Base-by-base conservation (phyloP, 2,797 vertebrate genomes). In the Meda fulgida region DNA sequence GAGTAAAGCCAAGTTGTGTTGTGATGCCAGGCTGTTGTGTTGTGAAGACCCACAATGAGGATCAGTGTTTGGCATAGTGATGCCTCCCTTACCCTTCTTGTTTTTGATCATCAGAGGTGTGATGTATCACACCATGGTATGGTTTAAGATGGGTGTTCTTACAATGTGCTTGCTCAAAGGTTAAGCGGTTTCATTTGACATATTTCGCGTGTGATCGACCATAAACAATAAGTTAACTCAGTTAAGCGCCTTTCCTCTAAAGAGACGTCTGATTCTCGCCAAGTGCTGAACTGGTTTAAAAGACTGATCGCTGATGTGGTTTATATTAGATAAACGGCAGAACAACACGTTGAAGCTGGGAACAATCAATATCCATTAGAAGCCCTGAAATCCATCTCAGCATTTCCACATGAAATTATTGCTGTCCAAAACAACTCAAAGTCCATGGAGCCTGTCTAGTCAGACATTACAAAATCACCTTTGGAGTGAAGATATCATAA, bases 11-110 rank as follows among this genome's bases (percentile, higher is more conserved):
- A 63, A 46, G 60, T 34, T 82, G 89, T 85, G 89, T 85, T 69
- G 86, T 86, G 83, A 87, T 88, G 89, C 83, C 88, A 90, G 86
- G 87, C 86, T 85, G 85, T 86, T 84, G 46, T 34, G 51, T 79
- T 89, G 90, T 90, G 84, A 81, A 91, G 76, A 26, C 26, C 55
- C 75, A 90, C 72, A 83, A 79, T 85, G 72, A 86, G 58, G 73
- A 69, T 87, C 69, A 90, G 72, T 89, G 40, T 66, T 86, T 91
- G 89, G 86, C 87, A 88, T 87, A 90, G 91, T 90, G 85, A 92
- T 36, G 34, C 85, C 78, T 90, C 89, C 87, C 67, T 80, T 76
- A 81, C 40, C 80, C 81, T 87, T 83, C 67, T 88, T 86, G 53
- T 23, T 89, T 90, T 91, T 92, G 71, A 83, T 76, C 71, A 66